Conservation (phyloP, 2,113 vertebrate species). For the Mobula hypostoma region DNA sequence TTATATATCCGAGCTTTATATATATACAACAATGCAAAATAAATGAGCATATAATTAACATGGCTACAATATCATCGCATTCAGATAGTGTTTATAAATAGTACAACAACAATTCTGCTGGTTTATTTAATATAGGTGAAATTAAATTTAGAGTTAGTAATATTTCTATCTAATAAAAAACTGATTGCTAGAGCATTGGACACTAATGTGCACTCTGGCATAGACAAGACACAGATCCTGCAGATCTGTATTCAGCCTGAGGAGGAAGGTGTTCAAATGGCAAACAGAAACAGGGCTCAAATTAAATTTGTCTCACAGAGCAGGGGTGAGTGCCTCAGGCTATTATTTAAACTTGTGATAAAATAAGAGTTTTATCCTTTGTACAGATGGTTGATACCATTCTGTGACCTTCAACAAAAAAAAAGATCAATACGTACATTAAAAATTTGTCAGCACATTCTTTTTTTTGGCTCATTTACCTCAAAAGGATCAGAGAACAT, state of each 20-base stretch:
- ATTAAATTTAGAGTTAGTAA: background rate
- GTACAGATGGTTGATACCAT: background rate
- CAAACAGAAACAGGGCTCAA: background rate
- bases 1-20: too few species aligned
- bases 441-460: background rate
- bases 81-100: background rate
- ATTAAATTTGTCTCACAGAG: conserved; percentile 2
- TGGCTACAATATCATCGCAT: too few species aligned
- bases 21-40: too few species aligned
- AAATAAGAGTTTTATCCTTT: background rate
- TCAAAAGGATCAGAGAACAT: too few species aligned
- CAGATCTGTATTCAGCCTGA: background rate
- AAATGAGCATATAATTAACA: too few species aligned
- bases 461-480: background rate
- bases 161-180: background rate
- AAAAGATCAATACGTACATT: conserved; percentile 6
- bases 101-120: background rate
- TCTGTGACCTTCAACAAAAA: background rate
- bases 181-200: background rate
- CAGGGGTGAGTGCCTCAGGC: background rate
- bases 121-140: background rate
- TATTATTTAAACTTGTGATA: conserved; percentile 5
- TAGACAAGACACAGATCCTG: background rate
- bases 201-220: conserved; percentile 23
- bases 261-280: background rate